Percentiles rank a stretch among this genome's conserved stretches.
Conservation (phyloP, 2,888 invertebrate species). For the Pachydiplax longipennis region DNA sequence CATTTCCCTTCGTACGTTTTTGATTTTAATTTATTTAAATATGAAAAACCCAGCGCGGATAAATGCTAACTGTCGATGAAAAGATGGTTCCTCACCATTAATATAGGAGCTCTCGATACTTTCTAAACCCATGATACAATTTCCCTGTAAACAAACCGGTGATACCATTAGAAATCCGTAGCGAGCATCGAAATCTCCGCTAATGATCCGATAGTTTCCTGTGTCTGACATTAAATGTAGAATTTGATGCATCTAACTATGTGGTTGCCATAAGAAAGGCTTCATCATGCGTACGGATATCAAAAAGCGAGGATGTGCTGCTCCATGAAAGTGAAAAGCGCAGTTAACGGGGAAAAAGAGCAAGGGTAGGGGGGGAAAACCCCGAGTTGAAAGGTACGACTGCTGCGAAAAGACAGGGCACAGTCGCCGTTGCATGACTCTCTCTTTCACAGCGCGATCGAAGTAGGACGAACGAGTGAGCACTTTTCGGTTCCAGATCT, state of each 20-base stretch:
- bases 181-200: too few relatives aligned
- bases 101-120: too few relatives aligned
- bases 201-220: too few relatives aligned
- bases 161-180: too few relatives aligned
- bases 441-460: not conserved
- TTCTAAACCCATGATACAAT: too few relatives aligned
- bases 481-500: not conserved
- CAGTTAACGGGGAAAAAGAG: not conserved
- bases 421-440: not conserved
- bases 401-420: not conserved
- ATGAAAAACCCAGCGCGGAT: too few relatives aligned
- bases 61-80: too few relatives aligned
- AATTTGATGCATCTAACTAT: not conserved
- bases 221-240: too few relatives aligned
- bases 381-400: not conserved
- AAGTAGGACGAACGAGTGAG: not conserved
- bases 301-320: not conserved
- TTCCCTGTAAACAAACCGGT: too few relatives aligned
- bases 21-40: too few relatives aligned
- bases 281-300: not conserved
- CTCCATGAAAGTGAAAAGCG: slow-evolving; percentile 26
- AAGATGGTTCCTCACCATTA: too few relatives aligned
- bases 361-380: not conserved
- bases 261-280: not conserved
- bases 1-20: too few relatives aligned